Conservation (phyloP, 2,797 vertebrate species). For the Pelochelys cantorii region DNA sequence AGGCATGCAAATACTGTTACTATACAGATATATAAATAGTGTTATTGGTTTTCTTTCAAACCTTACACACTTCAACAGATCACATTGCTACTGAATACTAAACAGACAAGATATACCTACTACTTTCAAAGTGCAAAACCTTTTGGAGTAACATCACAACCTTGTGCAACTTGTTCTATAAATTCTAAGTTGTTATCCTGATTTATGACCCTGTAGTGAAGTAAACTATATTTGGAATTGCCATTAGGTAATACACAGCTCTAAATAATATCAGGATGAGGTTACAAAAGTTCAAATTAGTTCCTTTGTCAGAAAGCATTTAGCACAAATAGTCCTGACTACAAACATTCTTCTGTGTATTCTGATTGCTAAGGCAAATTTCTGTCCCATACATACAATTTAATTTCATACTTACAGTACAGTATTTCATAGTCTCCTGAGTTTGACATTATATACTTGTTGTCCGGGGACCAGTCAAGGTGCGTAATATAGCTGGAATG, state of each 20-base stretch:
- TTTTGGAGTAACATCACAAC: slow-evolving; percentile 24
- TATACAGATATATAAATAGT: not conserved
- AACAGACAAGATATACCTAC: slow-evolving; percentile 37
- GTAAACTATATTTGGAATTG: slow-evolving; percentile 71
- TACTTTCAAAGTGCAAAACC: slow-evolving; percentile 58
- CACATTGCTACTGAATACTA: slow-evolving; percentile 29
- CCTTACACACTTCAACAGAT: slow-evolving; percentile 18
- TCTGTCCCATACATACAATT: slow-evolving; percentile 35
- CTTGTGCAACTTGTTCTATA: slow-evolving; percentile 18
- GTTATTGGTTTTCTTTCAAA: not conserved
- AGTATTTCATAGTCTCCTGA: slow-evolving; percentile 99
- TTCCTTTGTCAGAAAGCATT: slow-evolving; percentile 57
- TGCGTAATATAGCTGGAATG: slow-evolving; percentile 99
- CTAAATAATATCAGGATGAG: slow-evolving; percentile 70
- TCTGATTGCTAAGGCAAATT: slow-evolving; percentile 25
- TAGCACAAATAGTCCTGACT: not conserved
- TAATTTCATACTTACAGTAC: slow-evolving; percentile 91
- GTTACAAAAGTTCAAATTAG: slow-evolving; percentile 60
- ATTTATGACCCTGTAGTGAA: slow-evolving; percentile 73
- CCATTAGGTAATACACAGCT: slow-evolving; percentile 62
- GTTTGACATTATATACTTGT: slow-evolving; percentile 99
- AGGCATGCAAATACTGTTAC: not conserved
- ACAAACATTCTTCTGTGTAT: slow-evolving; percentile 19
- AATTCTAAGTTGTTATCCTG: slow-evolving; percentile 49
- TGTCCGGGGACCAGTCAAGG: slow-evolving; percentile 98